Evolutionary conservation across 2,113 vertebrate genomes (phyloP), one percentile per base, ranked within the genome.

Genomic region (Corythoichthys intestinalis): DNA sequence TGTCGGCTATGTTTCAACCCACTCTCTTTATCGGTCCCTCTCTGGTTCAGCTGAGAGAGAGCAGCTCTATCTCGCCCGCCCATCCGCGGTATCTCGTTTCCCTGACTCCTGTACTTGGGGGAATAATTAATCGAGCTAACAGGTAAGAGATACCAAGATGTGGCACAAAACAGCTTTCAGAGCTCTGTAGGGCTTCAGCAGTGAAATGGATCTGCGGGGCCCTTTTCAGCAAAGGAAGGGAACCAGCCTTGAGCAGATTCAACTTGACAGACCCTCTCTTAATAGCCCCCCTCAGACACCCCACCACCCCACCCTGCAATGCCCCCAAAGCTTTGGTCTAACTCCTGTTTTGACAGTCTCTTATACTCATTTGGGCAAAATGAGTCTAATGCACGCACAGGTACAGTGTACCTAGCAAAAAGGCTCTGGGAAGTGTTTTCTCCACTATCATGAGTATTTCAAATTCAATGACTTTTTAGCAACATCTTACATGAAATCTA

Each of bases 61-160:
- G 70, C 76, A 67, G 78, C 69, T 76, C 81, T 89, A 87, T 90
- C 88, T 87, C 0, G 74, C 67, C 2, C 72, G 82, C 83, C 84
- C 84, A 86, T 87, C 85, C 87, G 12, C 9, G 86, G 88, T 89
- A 84, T 88, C 84, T 74, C 72, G 81, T 89, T 89, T 84, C 87
- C 83, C 75, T 62, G 85, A 85, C 85, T 86, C 79, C 85, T 81
- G 86, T 78, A 85, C 83, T 85, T 81, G 79, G 81, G 80, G 86
- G 83, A 88, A 89, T 90, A 86, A 90, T 89, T 89, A 85, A 91
- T 88, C 83, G 83, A 83, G 84, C 84, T 84, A 90, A 88, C 86
- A 90, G 91, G 90, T 91, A 93, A 91, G 89, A 84, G 90, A 92
- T 91, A 90, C 84, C 52, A 67, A 83, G 83, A 79, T 77, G 79